These are phyloP conservation scores for Lasioglossum oenotherae DNA, from an alignment of 2,888 invertebrate genomes.

Conservation along the genomic window DNA sequence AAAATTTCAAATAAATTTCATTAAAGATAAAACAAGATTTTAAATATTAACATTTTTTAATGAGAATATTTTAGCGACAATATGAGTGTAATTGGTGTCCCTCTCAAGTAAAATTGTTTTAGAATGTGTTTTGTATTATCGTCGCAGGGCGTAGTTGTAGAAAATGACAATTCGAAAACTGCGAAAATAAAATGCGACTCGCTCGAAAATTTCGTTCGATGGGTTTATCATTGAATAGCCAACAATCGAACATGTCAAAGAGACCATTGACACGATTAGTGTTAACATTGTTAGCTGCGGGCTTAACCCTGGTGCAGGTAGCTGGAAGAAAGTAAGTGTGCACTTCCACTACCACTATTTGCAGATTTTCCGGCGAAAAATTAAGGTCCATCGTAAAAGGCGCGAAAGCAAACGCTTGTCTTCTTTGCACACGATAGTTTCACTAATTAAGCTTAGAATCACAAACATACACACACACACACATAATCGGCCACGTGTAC, in stretches of 20 bases:
- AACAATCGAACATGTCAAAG: neutral
- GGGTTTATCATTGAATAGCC: neutral
- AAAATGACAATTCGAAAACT: neutral
- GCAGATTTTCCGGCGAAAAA: neutral
- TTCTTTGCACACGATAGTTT: neutral
- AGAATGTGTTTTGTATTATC: neutral
- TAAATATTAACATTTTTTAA: too few relatives aligned
- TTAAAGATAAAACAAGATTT: too few relatives aligned
- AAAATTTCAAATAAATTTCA: too few relatives aligned
- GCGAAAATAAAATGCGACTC: neutral
- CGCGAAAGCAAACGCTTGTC: neutral
- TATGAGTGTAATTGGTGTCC: too few relatives aligned
- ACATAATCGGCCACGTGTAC: neutral
- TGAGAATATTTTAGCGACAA: too few relatives aligned
- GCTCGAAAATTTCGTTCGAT: neutral
- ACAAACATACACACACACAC: too few relatives aligned
- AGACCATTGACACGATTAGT: neutral
- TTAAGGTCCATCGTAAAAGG: neutral
- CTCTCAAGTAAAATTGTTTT: too few relatives aligned
- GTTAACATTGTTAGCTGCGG: conserved; percentile 1
- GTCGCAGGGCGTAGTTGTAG: neutral
- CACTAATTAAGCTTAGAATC: neutral
- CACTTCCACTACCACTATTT: conserved; percentile 3
- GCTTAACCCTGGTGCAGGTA: neutral
- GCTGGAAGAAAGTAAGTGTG: neutral